These are phyloP conservation scores for Bombus terrestris DNA, from an alignment of 1,140 invertebrate species.

Conservation along the genomic window DNA sequence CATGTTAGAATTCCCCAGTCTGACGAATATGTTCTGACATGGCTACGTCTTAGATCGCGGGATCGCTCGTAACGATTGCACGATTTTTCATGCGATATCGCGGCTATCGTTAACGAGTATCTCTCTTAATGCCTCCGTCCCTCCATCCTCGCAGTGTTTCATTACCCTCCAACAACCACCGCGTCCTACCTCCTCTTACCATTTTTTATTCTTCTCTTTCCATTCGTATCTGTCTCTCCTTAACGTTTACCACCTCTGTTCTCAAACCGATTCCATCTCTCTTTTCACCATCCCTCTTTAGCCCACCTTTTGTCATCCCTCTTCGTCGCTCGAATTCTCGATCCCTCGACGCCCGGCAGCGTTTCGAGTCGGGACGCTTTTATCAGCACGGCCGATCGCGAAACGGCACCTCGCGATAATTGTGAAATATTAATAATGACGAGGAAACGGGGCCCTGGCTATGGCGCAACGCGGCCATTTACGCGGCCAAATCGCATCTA, in stretches of 20 bases:
- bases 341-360: conserved; percentile 39
- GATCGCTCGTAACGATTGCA: conserved; percentile 56
- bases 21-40: conserved; percentile 55
- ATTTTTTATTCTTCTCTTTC: conserved; percentile 28
- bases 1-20: conserved; percentile 53
- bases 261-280: neutral
- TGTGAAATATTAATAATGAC: conserved; percentile 77
- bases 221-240: conserved; percentile 33
- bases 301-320: conserved; percentile 7
- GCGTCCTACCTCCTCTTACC: neutral
- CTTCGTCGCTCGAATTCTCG: conserved; percentile 35
- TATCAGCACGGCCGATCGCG: conserved; percentile 63
- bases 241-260: conserved; percentile 18
- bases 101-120: conserved; percentile 65
- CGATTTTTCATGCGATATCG: conserved; percentile 65
- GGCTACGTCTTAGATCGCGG: conserved; percentile 38
- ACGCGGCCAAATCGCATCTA: conserved; percentile 5
- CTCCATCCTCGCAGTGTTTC: conserved; percentile 1
- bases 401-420: conserved; percentile 69
- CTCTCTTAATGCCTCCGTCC: conserved; percentile 32
- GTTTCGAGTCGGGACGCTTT: conserved; percentile 52
- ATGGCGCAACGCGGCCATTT: neutral
- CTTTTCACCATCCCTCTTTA: neutral
- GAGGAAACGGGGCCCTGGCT: conserved; percentile 60
- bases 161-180: neutral